A percentile compares a stretch with the other conserved stretches of the same genome.
Conservation (phyloP, 2,888 invertebrate species). For the Aphrophora alni region DNA sequence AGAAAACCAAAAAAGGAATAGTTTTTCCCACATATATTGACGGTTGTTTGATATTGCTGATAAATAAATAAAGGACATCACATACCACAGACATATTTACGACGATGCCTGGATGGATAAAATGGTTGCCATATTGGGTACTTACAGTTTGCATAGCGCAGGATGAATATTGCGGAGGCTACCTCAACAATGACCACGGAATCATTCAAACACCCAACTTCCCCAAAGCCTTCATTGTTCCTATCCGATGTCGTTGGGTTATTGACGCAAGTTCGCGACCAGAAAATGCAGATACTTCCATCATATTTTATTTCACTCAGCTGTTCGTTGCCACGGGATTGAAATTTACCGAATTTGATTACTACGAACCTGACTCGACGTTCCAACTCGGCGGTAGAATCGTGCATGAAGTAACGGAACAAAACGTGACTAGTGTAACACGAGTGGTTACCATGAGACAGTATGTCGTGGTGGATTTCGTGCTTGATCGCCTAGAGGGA, state of each 20-base stretch:
- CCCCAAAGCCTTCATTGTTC: slow-evolving; percentile 80
- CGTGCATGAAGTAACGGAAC: slow-evolving; percentile 63
- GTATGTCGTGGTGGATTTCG: slow-evolving; percentile 80
- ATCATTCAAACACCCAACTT: slow-evolving; percentile 84
- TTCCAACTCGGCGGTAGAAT: slow-evolving; percentile 57
- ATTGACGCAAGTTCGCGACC: slow-evolving; percentile 69
- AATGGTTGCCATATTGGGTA: not conserved
- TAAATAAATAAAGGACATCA: not conserved
- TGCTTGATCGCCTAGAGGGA: slow-evolving; percentile 74
- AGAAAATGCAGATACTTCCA: slow-evolving; percentile 63
- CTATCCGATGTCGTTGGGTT: slow-evolving; percentile 86
- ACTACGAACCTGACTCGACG: slow-evolving; percentile 74
- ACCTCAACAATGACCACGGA: slow-evolving; percentile 69
- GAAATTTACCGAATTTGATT: slow-evolving; percentile 77
- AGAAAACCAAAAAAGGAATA: not conserved
- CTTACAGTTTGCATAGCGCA: not conserved
- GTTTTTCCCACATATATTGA: no score
- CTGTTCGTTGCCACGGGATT: slow-evolving; percentile 82
- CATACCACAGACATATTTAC: not conserved
- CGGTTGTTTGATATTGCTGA: not conserved
- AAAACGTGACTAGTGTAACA: slow-evolving; percentile 67
- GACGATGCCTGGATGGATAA: not conserved
- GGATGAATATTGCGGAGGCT: slow-evolving; percentile 66
- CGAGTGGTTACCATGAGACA: slow-evolving; percentile 72
- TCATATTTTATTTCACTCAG: slow-evolving; percentile 87